Evolutionary conservation across 64 coral and sea anemone species (phyloP).

Genomic region (Acropora tenuis): DNA sequence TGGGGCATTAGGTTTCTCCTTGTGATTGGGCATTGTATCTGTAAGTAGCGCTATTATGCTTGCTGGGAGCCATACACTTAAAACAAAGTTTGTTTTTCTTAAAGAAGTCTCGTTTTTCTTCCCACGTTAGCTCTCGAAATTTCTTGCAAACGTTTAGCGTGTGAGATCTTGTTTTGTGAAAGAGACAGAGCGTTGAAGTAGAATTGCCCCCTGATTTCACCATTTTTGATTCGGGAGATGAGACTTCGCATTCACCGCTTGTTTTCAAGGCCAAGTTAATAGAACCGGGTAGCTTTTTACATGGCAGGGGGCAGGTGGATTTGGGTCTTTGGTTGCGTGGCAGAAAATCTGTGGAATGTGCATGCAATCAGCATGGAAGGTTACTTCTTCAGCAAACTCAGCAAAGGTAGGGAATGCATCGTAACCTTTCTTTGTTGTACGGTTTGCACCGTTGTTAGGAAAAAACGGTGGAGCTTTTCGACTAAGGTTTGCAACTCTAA

Average conservation of each 20-base stretch:
- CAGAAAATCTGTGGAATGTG: conserved; percentile 56
- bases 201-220: background rate
- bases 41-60: conserved; percentile 16
- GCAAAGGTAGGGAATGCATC: conserved; percentile 54
- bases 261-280: background rate
- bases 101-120: conserved; percentile 37
- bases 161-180: conserved; percentile 11
- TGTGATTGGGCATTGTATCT: background rate
- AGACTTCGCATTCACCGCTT: background rate
- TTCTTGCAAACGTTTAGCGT: conserved; percentile 51
- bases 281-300: background rate
- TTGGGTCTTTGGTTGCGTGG: background rate
- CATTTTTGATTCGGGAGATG: too few relatives aligned
- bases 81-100: conserved; percentile 57
- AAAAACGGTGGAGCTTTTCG: conserved; percentile 62
- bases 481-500: conserved; percentile 68
- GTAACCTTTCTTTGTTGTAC: conserved; percentile 45
- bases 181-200: conserved; percentile 46
- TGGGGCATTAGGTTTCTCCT: background rate
- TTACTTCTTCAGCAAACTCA: conserved; percentile 59
- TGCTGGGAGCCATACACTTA: background rate
- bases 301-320: too few relatives aligned
- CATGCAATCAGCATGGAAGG: conserved; percentile 59
- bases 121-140: conserved; percentile 54
- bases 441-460: conserved; percentile 53